These are phyloP conservation scores for Gasterosteus aculeatus DNA, from an alignment of 2,113 vertebrate genomes.

Conservation along the genomic window DNA sequence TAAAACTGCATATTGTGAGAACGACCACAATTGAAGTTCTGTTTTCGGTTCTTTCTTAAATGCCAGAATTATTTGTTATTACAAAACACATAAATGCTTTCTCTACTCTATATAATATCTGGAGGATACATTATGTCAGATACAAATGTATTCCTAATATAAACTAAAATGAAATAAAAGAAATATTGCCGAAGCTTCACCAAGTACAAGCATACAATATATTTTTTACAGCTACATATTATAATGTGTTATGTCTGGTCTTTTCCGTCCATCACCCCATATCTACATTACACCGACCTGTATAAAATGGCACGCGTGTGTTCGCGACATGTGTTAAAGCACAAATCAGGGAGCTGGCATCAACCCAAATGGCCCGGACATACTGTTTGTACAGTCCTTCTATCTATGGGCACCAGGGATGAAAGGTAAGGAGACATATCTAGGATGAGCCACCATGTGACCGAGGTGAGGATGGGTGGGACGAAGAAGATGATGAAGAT, in stretches of 20 bases:
- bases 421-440: constrained; percentile 79
- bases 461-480: constrained; percentile 73
- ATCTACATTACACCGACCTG: constrained; percentile 28
- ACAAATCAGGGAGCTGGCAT: constrained; percentile 33
- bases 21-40: constrained; percentile 16
- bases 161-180: constrained; percentile 25
- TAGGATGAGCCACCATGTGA: constrained; percentile 77
- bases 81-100: constrained; percentile 21
- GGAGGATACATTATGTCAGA: constrained; percentile 37
- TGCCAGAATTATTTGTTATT: constrained; percentile 1
- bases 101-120: constrained; percentile 22
- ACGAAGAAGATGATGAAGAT: constrained; percentile 78
- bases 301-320: constrained; percentile 26
- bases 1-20: constrained; percentile 34
- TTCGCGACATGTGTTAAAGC: constrained; percentile 32
- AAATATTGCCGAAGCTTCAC: constrained; percentile 37
- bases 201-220: constrained; percentile 44
- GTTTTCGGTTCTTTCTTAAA: constrained; percentile 8
- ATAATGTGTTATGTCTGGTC: constrained; percentile 16
- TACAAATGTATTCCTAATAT: constrained; percentile 28
- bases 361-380: constrained; percentile 44
- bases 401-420: constrained; percentile 74
- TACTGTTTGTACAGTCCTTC: constrained; percentile 54
- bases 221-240: constrained; percentile 33
- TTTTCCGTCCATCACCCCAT: constrained; percentile 4